Conservation (phyloP, 2,113 vertebrate genomes). For the Varanus salvator region DNA sequence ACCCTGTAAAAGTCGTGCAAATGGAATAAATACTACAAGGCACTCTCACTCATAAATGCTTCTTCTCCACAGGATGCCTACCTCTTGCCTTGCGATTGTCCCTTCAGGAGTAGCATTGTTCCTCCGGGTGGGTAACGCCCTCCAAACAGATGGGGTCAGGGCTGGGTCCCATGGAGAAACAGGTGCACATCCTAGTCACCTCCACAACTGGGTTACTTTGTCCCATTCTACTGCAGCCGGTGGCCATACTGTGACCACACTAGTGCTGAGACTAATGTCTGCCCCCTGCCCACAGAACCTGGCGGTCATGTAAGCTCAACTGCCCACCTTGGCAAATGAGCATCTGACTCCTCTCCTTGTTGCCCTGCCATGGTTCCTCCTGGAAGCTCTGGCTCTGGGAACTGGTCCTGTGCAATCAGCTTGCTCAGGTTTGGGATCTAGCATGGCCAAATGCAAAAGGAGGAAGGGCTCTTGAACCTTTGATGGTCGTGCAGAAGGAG, state of each 20-base stretch:
- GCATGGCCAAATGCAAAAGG: background rate
- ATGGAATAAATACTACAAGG: background rate
- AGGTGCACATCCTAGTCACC: background rate
- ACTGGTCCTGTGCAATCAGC: background rate
- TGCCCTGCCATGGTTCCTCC: background rate
- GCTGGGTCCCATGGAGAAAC: background rate
- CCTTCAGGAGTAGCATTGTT: background rate
- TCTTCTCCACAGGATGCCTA: background rate
- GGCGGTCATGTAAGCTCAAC: background rate
- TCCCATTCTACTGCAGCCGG: too few species aligned
- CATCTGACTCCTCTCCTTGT: background rate
- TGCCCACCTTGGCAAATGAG: background rate
- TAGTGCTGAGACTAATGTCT: too few species aligned
- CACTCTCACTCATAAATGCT: background rate
- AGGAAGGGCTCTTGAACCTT: background rate
- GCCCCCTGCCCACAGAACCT: too few species aligned
- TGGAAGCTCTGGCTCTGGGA: background rate
- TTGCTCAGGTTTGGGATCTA: background rate
- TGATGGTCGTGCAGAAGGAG: too few species aligned
- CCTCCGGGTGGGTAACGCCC: background rate
- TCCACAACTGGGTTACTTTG: background rate
- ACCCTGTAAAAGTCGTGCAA: background rate
- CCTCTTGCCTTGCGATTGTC: background rate
- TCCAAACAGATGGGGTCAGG: background rate
- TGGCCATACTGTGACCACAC: background rate